Evolutionary conservation across 2,888 invertebrate genomes (phyloP).

Genomic region (Helleia helle): DNA sequence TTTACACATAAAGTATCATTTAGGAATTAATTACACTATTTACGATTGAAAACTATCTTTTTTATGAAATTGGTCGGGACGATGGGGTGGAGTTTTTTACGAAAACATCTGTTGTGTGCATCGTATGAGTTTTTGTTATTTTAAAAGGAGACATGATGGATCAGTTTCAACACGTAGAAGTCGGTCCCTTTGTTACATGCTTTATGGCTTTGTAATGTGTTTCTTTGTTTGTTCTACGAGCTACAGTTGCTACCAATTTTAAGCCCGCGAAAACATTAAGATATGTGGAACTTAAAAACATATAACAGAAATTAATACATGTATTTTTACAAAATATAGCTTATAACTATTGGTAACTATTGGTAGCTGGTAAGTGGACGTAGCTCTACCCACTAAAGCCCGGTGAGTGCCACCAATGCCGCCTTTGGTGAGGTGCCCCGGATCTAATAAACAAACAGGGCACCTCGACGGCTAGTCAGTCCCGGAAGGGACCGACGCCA

Average conservation of each 20-base stretch:
- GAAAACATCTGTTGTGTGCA: constrained; percentile 69
- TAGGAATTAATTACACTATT: constrained; percentile 37
- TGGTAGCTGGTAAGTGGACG: no score
- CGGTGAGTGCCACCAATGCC: no score
- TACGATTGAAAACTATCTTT: constrained; percentile 1
- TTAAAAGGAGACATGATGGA: constrained; percentile 73
- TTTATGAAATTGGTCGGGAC: constrained; percentile 27
- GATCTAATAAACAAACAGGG: no score
- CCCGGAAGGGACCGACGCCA: no score
- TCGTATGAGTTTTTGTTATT: constrained; percentile 67
- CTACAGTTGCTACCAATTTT: constrained; percentile 53
- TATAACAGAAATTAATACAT: no score
- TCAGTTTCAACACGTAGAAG: constrained; percentile 72
- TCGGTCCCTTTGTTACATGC: constrained; percentile 67
- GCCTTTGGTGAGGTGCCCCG: no score
- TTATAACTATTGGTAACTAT: no score
- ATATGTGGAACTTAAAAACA: no score
- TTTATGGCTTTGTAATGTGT: constrained; percentile 72
- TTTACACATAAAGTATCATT: constrained; percentile 57
- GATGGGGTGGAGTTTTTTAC: constrained; percentile 62
- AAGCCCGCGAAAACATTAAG: no score
- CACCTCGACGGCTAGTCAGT: no score
- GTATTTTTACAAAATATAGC: no score
- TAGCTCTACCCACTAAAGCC: no score
- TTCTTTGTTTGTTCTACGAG: constrained; percentile 70